Percentiles rank a stretch among this genome's conserved stretches.
Conservation (phyloP, 2,797 vertebrate species). For the Danio jaintianensis region DNA sequence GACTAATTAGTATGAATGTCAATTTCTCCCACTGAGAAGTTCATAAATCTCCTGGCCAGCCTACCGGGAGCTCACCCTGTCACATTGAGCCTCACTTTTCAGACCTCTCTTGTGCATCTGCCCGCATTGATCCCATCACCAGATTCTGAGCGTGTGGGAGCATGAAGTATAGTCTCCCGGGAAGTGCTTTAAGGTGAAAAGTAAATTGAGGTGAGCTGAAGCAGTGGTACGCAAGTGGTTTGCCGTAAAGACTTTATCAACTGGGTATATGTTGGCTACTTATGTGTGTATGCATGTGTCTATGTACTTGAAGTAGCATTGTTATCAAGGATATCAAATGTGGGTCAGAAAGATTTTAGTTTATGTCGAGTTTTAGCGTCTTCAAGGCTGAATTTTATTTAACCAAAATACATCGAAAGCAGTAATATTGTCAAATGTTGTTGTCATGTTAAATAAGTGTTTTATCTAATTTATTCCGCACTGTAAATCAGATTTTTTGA, state of each 20-base stretch:
- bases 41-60: conserved; percentile 77
- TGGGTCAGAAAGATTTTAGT: too few species aligned
- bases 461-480: too few species aligned
- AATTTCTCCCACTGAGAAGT: conserved; percentile 76
- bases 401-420: not conserved
- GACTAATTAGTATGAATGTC: conserved; percentile 86
- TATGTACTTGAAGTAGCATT: too few species aligned
- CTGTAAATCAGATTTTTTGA: not conserved
- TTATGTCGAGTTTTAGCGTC: not conserved
- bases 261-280: not conserved
- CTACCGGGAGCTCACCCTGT: conserved; percentile 76
- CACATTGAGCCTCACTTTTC: conserved; percentile 63
- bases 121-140: conserved; percentile 41
- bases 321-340: too few species aligned
- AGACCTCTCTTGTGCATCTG: conserved; percentile 50
- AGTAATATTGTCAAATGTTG: not conserved
- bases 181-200: not conserved
- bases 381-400: not conserved
- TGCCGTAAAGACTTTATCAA: not conserved
- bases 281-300: too few species aligned
- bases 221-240: not conserved
- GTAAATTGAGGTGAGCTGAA: conserved; percentile 4
- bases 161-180: conserved; percentile 11
- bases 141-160: conserved; percentile 38
- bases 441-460: not conserved